Percentiles rank a stretch among this genome's conserved stretches.
phyloP scores from a whole-genome alignment of 1,140 invertebrate species.

The Zophobas morio region DNA sequence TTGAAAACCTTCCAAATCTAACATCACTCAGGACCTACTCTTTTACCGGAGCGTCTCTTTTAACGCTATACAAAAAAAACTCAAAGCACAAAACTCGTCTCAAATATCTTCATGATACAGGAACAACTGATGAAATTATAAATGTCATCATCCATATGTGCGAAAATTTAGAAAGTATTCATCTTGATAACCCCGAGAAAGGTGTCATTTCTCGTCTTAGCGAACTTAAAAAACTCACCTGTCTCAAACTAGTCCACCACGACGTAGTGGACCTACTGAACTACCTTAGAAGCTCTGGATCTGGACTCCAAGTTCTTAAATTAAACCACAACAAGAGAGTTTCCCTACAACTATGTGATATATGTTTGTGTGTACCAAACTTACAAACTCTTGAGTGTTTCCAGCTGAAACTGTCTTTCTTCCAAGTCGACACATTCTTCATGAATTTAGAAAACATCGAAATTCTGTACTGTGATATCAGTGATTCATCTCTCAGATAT shows the following conservation, averaged over 20 bases:
- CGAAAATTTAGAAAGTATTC: conserved; percentile 74
- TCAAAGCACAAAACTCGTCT: conserved; percentile 72
- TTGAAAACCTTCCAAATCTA: conserved; percentile 74
- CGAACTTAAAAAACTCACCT: conserved; percentile 69
- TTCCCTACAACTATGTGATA: conserved; percentile 73
- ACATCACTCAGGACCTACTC: conserved; percentile 76
- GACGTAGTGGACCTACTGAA: conserved; percentile 72
- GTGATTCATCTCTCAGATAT: conserved; percentile 71
- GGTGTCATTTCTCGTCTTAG: conserved; percentile 71
- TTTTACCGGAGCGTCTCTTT: conserved; percentile 74
- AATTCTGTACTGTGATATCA: conserved; percentile 74
- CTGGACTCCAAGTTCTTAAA: conserved; percentile 73
- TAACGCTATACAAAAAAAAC: conserved; percentile 70
- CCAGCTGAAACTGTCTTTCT: conserved; percentile 73
- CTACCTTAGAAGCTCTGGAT: conserved; percentile 71
- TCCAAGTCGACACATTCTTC: conserved; percentile 73
- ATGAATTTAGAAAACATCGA: conserved; percentile 75
- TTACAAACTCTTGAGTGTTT: conserved; percentile 75
- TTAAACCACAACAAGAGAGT: conserved; percentile 72
- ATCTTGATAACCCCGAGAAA: conserved; percentile 73
- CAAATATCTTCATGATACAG: conserved; percentile 75
- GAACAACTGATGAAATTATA: conserved; percentile 71
- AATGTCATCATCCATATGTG: conserved; percentile 73
- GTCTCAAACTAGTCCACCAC: conserved; percentile 76
- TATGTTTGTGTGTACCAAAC: conserved; percentile 66